These are phyloP conservation scores for Malaclemys terrapin DNA, from an alignment of 2,113 vertebrate genomes.

Conservation along the genomic window DNA sequence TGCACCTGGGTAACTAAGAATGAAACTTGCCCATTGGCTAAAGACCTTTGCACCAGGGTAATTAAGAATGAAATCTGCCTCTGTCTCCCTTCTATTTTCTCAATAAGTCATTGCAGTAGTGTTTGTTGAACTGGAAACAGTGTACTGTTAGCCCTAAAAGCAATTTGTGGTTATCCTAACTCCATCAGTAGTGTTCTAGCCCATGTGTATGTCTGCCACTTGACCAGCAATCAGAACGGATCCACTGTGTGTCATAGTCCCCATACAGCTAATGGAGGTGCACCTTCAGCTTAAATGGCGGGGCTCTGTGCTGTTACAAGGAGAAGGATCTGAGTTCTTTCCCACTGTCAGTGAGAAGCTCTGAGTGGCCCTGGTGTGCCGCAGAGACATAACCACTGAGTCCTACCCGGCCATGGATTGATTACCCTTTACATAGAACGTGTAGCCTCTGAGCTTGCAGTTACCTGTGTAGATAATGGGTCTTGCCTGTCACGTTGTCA, in stretches of 20 bases:
- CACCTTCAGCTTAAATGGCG: neutral
- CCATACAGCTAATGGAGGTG: neutral
- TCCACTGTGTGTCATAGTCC: constrained; percentile 5
- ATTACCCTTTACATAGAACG: neutral
- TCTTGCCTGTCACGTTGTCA: neutral
- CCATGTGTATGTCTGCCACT: neutral
- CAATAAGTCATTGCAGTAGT: neutral
- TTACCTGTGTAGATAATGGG: neutral
- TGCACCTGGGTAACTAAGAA: neutral
- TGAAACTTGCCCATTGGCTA: neutral
- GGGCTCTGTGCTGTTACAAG: neutral
- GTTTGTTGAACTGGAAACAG: constrained; percentile 6
- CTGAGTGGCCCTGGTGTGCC: neutral
- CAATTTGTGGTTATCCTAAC: neutral
- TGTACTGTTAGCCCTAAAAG: constrained; percentile 36
- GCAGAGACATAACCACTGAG: neutral
- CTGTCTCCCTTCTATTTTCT: constrained; percentile 26
- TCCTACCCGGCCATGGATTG: neutral
- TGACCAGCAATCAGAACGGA: neutral
- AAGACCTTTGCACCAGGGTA: neutral
- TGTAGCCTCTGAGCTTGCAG: neutral
- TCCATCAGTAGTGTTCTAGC: neutral
- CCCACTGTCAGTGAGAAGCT: neutral
- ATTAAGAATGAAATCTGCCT: neutral
- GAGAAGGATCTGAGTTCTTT: neutral